phyloP scores from a whole-genome alignment of 2,888 invertebrate species.

The Eustalomyia histrio region DNA sequence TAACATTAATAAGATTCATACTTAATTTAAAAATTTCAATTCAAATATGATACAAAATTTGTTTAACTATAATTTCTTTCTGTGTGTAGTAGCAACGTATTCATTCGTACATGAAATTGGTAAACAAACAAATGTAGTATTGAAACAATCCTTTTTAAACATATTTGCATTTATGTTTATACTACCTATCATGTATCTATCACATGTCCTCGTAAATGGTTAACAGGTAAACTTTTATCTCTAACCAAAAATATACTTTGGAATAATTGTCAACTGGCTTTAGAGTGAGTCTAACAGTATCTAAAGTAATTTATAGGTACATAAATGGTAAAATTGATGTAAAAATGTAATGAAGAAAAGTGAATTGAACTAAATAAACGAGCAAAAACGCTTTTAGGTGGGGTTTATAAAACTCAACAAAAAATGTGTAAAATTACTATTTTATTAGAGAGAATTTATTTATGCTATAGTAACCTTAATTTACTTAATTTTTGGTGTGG shows the following conservation, averaged over 20 bases:
- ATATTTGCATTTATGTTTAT: conserved; percentile 3
- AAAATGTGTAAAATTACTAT: too few species aligned
- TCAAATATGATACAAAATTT: too few species aligned
- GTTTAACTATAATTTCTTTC: too few species aligned
- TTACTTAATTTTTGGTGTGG: too few species aligned
- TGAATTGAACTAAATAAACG: not conserved
- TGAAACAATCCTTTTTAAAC: not conserved
- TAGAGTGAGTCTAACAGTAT: not conserved
- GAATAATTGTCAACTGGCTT: not conserved
- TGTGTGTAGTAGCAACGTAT: conserved; percentile 6
- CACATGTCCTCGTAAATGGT: conserved; percentile 31
- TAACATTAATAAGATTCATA: too few species aligned
- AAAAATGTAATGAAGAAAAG: not conserved
- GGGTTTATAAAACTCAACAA: too few species aligned
- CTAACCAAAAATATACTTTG: not conserved
- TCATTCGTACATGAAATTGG: conserved; percentile 61
- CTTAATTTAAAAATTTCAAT: too few species aligned
- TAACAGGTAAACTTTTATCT: conserved; percentile 44
- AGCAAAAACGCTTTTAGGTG: too few species aligned
- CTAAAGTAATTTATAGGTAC: not conserved
- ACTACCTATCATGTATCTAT: conserved; percentile 3
- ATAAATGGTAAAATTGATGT: too few species aligned
- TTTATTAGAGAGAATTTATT: too few species aligned
- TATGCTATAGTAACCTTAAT: too few species aligned
- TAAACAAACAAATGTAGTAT: conserved; percentile 22